These are phyloP conservation scores for Orchesella cincta DNA, from an alignment of 1,140 invertebrate species.

Conservation along the genomic window DNA sequence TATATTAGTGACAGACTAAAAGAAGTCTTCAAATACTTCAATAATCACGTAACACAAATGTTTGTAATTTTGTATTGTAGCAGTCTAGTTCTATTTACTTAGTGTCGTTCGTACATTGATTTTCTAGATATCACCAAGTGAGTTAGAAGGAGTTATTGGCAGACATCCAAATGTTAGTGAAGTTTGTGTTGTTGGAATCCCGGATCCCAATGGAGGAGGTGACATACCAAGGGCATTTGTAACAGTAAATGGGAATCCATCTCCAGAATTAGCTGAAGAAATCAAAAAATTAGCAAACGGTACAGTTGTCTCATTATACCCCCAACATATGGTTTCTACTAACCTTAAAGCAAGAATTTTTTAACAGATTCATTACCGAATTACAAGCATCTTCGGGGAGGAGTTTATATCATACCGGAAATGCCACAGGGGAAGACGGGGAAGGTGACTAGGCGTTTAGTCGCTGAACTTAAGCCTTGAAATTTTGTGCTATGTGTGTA, in stretches of 20 bases:
- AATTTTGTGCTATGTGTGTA: no score
- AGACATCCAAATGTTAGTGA: slow-evolving; percentile 59
- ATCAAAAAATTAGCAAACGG: slow-evolving; percentile 24
- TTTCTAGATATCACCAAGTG: slow-evolving; percentile 23
- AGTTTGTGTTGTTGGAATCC: slow-evolving; percentile 51
- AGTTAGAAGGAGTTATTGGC: slow-evolving; percentile 36
- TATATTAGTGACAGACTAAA: slow-evolving; percentile 53
- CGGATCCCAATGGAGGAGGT: slow-evolving; percentile 26
- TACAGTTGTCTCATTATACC: background rate
- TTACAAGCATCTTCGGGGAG: slow-evolving; percentile 38
- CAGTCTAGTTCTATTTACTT: background rate
- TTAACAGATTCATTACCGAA: no score
- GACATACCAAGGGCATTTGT: slow-evolving; percentile 35
- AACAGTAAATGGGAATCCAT: background rate
- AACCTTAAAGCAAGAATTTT: no score
- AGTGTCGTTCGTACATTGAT: background rate
- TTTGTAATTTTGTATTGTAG: background rate
- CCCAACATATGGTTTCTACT: no score
- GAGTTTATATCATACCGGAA: slow-evolving; percentile 30
- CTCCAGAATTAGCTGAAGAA: background rate
- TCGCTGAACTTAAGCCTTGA: no score
- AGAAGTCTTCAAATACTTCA: slow-evolving; percentile 52
- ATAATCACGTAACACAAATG: slow-evolving; percentile 37
- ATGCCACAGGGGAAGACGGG: slow-evolving; percentile 44
- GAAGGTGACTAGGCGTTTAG: slow-evolving; percentile 34